Evolutionary conservation across 2,113 vertebrate species (phyloP).

Genomic region (Indri indri): DNA sequence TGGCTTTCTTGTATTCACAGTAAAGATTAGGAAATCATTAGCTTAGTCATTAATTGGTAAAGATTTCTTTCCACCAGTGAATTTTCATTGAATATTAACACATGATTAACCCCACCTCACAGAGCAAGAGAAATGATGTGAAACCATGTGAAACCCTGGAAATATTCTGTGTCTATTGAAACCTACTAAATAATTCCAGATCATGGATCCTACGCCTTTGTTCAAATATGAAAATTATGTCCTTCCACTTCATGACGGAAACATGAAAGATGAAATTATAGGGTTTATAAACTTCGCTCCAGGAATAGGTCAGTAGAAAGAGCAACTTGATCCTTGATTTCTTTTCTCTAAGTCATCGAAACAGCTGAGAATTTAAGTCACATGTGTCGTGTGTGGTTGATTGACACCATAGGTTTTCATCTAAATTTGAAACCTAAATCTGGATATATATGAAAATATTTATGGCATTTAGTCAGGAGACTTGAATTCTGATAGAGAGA

Average conservation of each 20-base stretch:
- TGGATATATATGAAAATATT: slow-evolving; percentile 76
- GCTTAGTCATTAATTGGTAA: slow-evolving; percentile 50
- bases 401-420: slow-evolving; percentile 77
- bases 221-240: slow-evolving; percentile 73
- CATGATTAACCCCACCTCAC: slow-evolving; percentile 58
- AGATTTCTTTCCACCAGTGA: slow-evolving; percentile 59
- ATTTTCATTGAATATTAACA: slow-evolving; percentile 70
- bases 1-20: background rate
- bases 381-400: slow-evolving; percentile 73
- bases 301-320: slow-evolving; percentile 54
- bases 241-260: slow-evolving; percentile 59
- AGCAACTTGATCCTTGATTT: slow-evolving; percentile 50
- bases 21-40: slow-evolving; percentile 52
- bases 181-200: slow-evolving; percentile 72
- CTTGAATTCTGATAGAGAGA: slow-evolving; percentile 75
- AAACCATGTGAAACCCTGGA: slow-evolving; percentile 49
- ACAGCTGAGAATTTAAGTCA: slow-evolving; percentile 67
- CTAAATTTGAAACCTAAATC: slow-evolving; percentile 78
- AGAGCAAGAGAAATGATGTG: slow-evolving; percentile 38
- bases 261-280: slow-evolving; percentile 49
- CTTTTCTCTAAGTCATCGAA: slow-evolving; percentile 18
- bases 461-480: slow-evolving; percentile 80
- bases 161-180: slow-evolving; percentile 55
- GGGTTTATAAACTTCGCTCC: slow-evolving; percentile 41
- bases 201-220: slow-evolving; percentile 46